Conservation (phyloP, 1,140 invertebrate species). For the Rhagoletis zephyria region DNA sequence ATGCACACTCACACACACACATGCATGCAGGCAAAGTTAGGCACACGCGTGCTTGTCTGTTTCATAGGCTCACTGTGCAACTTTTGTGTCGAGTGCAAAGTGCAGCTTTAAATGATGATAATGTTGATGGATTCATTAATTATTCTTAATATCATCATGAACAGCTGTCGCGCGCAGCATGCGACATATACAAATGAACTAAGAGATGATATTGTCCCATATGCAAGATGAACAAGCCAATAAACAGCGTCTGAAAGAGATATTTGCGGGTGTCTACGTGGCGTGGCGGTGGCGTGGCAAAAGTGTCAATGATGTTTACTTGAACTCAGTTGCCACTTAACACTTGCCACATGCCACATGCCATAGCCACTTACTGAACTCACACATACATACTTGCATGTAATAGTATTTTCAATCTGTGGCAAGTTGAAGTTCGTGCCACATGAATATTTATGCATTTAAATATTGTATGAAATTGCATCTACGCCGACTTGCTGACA, state of each 20-base stretch:
- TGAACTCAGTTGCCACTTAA: conserved; percentile 32
- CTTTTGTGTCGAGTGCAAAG: background rate
- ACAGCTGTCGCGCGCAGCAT: background rate
- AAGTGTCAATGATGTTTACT: conserved; percentile 39
- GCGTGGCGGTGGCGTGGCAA: background rate
- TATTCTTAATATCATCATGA: conserved; percentile 16
- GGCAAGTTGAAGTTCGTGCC: conserved; percentile 18
- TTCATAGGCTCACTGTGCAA: background rate
- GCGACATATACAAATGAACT: background rate
- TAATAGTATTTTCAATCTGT: background rate
- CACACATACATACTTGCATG: too few relatives aligned
- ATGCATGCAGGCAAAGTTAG: background rate
- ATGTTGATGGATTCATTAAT: conserved; percentile 34
- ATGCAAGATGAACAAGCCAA: background rate
- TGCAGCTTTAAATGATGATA: conserved; percentile 31
- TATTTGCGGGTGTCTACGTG: background rate
- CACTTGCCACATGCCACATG: background rate
- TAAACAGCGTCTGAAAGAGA: background rate
- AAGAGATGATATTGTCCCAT: background rate
- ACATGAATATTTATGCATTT: conserved; percentile 2
- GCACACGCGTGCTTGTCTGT: background rate
- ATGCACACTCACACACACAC: background rate
- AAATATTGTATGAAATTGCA: background rate
- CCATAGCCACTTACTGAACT: background rate
- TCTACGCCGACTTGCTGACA: conserved; percentile 3